Percentiles rank a stretch among this genome's conserved stretches.
phyloP scores from a whole-genome alignment of 2,797 vertebrate genomes.

The Moxostoma hubbsi region DNA sequence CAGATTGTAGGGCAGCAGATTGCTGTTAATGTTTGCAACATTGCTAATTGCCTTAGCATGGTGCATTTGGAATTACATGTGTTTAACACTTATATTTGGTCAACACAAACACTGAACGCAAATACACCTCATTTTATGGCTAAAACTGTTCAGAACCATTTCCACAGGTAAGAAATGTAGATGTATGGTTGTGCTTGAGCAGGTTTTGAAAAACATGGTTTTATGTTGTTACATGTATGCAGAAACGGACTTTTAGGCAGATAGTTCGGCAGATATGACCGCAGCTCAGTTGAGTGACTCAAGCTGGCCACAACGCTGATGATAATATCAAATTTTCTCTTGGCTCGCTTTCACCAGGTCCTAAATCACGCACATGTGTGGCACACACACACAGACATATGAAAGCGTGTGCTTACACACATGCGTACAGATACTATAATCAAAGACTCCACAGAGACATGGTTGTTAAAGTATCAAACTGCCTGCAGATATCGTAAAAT shows the following conservation, averaged over 20 bases:
- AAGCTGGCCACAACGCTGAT: conserved; percentile 52
- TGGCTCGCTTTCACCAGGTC: conserved; percentile 54
- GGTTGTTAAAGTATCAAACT: conserved; percentile 42
- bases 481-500: conserved; percentile 38
- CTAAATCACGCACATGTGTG: conserved; percentile 59
- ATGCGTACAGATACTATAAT: conserved; percentile 35
- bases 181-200: neutral
- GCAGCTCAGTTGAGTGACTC: conserved; percentile 24
- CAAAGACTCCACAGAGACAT: conserved; percentile 53
- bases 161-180: neutral
- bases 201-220: neutral
- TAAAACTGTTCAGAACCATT: conserved; percentile 1
- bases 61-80: neutral
- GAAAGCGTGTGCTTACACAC: neutral
- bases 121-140: conserved; percentile 6
- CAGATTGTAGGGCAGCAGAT: conserved; percentile 12
- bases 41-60: neutral
- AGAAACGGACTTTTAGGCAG: conserved; percentile 48
- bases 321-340: conserved; percentile 49
- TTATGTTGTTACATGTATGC: conserved; percentile 7
- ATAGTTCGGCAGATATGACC: conserved; percentile 44
- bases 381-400: conserved; percentile 10
- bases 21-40: neutral
- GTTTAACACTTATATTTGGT: conserved; percentile 27
- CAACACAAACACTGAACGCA: conserved; percentile 18